Conservation (phyloP, 2,113 vertebrate species). For the Zosterops lateralis region DNA sequence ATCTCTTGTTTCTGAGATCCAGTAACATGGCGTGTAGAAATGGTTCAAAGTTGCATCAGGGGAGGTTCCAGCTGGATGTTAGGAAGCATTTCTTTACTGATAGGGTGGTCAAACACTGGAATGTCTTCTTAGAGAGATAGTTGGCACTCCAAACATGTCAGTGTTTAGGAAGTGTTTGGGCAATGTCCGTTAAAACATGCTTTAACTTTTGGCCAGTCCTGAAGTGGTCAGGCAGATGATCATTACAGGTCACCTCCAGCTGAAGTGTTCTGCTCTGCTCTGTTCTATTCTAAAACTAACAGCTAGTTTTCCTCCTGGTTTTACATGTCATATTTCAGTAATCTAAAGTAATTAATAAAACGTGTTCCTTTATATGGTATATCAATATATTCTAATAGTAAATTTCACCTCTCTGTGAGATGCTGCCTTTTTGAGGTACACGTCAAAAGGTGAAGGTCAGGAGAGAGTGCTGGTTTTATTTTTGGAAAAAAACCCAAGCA, state of each 20-base stretch:
- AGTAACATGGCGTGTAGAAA: neutral
- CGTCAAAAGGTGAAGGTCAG: neutral
- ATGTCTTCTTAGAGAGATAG: neutral
- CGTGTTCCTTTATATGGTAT: neutral
- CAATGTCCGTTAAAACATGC: neutral
- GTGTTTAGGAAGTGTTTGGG: neutral
- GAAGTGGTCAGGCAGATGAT: neutral
- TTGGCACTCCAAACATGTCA: neutral
- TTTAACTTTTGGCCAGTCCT: neutral
- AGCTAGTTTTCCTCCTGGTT: neutral
- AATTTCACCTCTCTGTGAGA: neutral
- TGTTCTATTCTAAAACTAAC: neutral
- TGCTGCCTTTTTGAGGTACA: neutral
- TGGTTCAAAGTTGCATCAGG: neutral
- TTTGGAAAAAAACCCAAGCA: rapidly evolving
- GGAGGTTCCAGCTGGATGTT: neutral
- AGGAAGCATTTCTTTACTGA: neutral
- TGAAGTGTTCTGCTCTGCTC: neutral
- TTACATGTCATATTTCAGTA: neutral
- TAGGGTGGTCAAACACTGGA: neutral
- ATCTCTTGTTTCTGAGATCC: neutral
- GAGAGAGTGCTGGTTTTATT: neutral
- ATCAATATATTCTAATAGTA: neutral
- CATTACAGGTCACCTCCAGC: neutral
- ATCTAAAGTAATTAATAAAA: neutral